Conservation (phyloP, 2,113 vertebrate genomes). For the Thunnus maccoyii region DNA sequence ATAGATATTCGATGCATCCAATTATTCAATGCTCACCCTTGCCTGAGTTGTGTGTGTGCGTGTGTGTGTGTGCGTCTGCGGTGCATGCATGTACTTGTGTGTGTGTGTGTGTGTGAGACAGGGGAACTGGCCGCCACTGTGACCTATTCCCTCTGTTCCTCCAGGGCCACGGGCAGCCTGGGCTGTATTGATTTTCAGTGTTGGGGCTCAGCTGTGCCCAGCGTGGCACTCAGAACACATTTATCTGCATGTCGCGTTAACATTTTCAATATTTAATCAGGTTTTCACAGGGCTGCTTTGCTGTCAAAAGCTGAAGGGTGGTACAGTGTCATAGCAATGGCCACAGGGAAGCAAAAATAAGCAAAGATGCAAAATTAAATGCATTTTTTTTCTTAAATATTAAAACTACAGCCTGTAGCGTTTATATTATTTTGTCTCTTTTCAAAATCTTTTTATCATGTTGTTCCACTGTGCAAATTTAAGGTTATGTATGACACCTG, state of each 20-base stretch:
- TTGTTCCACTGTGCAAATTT: neutral
- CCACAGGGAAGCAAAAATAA: constrained; percentile 29
- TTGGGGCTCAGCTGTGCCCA: constrained; percentile 81
- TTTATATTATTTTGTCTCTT: neutral
- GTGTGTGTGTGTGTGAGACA: constrained; percentile 13
- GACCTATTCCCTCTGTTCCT: constrained; percentile 81
- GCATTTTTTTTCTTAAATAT: neutral
- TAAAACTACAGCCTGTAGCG: neutral
- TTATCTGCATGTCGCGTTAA: constrained; percentile 78
- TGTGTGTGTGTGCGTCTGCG: constrained; percentile 4
- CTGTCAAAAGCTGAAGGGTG: constrained; percentile 32
- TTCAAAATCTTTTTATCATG: neutral
- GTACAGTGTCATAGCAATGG: neutral
- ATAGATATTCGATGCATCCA: neutral
- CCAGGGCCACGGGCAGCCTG: constrained; percentile 68
- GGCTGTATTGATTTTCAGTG: constrained; percentile 77
- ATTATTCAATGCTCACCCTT: constrained; percentile 47
- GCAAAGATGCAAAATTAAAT: neutral
- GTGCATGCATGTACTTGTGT: neutral
- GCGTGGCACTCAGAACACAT: constrained; percentile 79
- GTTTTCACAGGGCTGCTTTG: constrained; percentile 60
- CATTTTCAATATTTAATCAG: constrained; percentile 83
- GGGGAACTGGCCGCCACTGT: constrained; percentile 52
- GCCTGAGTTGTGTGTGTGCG: constrained; percentile 31
- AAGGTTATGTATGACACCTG: neutral